phyloP scores from a whole-genome alignment of 2,797 vertebrate genomes.

The Alcedo atthis region DNA sequence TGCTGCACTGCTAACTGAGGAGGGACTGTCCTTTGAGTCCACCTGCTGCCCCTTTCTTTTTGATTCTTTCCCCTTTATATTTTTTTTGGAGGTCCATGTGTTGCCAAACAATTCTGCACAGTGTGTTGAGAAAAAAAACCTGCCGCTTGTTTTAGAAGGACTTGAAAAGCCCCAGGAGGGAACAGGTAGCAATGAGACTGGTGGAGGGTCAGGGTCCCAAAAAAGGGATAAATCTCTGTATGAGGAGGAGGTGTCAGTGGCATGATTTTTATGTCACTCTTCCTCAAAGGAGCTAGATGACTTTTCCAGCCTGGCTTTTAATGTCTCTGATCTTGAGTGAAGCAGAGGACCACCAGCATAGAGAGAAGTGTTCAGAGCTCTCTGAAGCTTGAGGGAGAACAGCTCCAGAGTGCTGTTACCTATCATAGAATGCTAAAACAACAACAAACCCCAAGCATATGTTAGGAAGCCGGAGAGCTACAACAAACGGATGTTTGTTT shows the following conservation, averaged over 20 bases:
- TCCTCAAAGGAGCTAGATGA: neutral
- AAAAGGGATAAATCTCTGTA: neutral
- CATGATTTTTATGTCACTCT: neutral
- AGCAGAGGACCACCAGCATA: neutral
- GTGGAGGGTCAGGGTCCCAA: neutral
- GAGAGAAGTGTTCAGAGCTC: neutral
- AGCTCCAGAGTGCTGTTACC: neutral
- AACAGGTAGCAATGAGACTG: neutral
- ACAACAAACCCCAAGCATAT: neutral
- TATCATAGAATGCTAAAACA: neutral
- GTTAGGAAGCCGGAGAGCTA: neutral
- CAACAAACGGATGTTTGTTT: neutral
- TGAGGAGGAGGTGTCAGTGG: neutral
- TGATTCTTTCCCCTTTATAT: neutral
- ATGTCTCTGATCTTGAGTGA: neutral
- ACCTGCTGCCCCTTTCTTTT: neutral
- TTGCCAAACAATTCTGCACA: neutral
- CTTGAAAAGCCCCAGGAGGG: neutral
- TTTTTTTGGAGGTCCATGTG: fast-evolving
- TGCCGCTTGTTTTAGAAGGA: neutral
- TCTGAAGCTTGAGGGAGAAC: neutral
- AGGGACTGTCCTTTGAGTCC: neutral
- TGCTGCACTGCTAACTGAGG: neutral
- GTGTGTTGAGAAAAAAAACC: neutral
- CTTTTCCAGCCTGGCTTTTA: neutral